These are phyloP conservation scores for Samia ricini DNA, from an alignment of 1,140 invertebrate genomes.

Conservation along the genomic window DNA sequence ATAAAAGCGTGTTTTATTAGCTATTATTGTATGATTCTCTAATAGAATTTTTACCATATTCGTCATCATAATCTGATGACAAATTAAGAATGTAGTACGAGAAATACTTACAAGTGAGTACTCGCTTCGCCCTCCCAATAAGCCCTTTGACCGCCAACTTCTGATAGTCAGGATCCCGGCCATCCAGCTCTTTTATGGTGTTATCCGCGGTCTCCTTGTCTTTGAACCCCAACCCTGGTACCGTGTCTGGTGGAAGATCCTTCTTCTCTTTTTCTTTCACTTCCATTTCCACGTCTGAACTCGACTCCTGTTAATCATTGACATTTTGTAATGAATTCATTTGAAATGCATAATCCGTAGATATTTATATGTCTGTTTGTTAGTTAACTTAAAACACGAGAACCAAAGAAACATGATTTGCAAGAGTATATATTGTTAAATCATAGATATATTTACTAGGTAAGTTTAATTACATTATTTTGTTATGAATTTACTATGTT, in stretches of 20 bases:
- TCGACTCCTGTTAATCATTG: constrained; percentile 40
- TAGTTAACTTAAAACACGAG: no score
- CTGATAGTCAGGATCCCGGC: constrained; percentile 83
- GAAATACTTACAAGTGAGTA: constrained; percentile 77
- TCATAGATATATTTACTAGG: no score
- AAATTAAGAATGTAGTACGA: no score
- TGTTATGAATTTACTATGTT: no score
- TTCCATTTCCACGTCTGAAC: constrained; percentile 68
- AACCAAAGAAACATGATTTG: no score
- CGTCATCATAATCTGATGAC: no score
- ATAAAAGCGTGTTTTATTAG: no score
- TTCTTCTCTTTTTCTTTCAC: constrained; percentile 55
- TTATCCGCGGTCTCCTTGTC: constrained; percentile 77
- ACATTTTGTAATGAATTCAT: constrained; percentile 4
- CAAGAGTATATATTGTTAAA: neutral
- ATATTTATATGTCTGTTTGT: no score
- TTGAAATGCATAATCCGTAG: no score
- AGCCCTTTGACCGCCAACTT: constrained; percentile 81
- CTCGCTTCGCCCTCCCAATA: constrained; percentile 81
- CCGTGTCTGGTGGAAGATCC: constrained; percentile 69
- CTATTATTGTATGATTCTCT: no score
- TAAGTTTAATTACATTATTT: no score
- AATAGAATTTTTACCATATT: no score
- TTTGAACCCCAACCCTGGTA: constrained; percentile 82
- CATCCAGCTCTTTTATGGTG: constrained; percentile 78